A percentile compares a stretch with the other conserved stretches of the same genome.
These are phyloP conservation scores for Osmoderma eremita DNA, from an alignment of 2,888 invertebrate genomes.

Conservation along the genomic window DNA sequence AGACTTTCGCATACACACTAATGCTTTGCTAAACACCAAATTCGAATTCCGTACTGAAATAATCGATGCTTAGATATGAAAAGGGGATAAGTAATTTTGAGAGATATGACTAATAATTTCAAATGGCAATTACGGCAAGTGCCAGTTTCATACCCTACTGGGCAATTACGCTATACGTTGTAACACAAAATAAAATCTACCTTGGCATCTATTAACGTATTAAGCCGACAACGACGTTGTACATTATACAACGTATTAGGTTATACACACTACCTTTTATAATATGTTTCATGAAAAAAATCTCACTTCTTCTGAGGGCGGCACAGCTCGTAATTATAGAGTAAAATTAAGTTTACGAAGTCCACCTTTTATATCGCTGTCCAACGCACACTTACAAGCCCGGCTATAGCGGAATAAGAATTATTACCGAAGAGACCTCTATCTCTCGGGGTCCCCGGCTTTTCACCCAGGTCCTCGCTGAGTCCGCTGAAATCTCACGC, in stretches of 20 bases:
- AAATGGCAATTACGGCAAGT: too few relatives aligned
- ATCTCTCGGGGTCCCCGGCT: constrained; percentile 5
- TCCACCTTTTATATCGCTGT: constrained; percentile 33
- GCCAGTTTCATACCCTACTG: too few relatives aligned
- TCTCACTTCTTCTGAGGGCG: constrained; percentile 51
- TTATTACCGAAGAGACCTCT: constrained; percentile 22
- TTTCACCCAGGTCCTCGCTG: constrained; percentile 6
- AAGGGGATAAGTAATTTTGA: too few relatives aligned
- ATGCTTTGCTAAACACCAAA: neutral
- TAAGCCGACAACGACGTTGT: too few relatives aligned
- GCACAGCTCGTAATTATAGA: constrained; percentile 51
- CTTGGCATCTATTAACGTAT: too few relatives aligned
- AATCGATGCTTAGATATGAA: too few relatives aligned
- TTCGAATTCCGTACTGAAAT: too few relatives aligned
- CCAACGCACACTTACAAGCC: neutral
- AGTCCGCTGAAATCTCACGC: constrained; percentile 35
- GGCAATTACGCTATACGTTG: too few relatives aligned
- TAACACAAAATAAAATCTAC: too few relatives aligned
- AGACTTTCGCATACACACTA: too few relatives aligned
- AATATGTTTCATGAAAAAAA: constrained; percentile 46
- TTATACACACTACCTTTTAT: constrained; percentile 16
- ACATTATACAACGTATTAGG: too few relatives aligned
- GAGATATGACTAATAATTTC: too few relatives aligned
- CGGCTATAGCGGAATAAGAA: constrained; percentile 1
- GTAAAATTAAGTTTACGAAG: constrained; percentile 43